phyloP scores from a whole-genome alignment of 2,113 vertebrate species.

The Bufo gargarizans region DNA sequence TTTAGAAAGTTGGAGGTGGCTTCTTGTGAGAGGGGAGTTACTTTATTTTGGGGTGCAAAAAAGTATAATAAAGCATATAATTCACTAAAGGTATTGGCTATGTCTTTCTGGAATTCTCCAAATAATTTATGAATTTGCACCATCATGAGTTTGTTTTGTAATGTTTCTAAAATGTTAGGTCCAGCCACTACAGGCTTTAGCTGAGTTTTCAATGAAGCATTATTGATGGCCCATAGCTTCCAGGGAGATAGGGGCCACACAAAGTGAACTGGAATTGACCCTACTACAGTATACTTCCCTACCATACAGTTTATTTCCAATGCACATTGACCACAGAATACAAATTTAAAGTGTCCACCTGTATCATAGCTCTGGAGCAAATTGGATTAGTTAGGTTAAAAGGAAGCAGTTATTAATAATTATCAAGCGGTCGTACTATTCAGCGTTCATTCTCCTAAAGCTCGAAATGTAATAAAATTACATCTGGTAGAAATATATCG shows the following conservation, averaged over 20 bases:
- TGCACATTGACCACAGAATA: neutral
- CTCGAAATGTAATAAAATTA: neutral
- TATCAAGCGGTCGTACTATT: neutral
- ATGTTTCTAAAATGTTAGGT: neutral
- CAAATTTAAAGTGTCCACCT: neutral
- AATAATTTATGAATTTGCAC: too few relatives aligned
- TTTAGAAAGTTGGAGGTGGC: too few relatives aligned
- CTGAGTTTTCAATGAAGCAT: neutral
- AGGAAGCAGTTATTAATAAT: neutral
- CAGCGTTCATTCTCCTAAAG: neutral
- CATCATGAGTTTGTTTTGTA: too few relatives aligned
- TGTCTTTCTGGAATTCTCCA: too few relatives aligned
- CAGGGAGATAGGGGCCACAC: neutral
- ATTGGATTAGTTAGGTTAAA: neutral
- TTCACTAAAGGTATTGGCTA: too few relatives aligned
- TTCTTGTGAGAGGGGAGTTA: too few relatives aligned
- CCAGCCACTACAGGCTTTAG: neutral
- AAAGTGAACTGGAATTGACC: neutral
- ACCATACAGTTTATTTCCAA: neutral
- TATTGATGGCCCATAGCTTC: conserved; percentile 4
- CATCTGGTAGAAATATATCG: conserved; percentile 31
- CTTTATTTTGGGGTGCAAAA: too few relatives aligned
- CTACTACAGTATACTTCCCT: neutral
- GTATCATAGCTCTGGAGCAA: neutral
- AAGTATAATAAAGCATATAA: too few relatives aligned